A percentile compares a stretch with the other conserved stretches of the same genome.
Conservation (phyloP, 2,113 vertebrate genomes). For the Gallinago undulata region DNA sequence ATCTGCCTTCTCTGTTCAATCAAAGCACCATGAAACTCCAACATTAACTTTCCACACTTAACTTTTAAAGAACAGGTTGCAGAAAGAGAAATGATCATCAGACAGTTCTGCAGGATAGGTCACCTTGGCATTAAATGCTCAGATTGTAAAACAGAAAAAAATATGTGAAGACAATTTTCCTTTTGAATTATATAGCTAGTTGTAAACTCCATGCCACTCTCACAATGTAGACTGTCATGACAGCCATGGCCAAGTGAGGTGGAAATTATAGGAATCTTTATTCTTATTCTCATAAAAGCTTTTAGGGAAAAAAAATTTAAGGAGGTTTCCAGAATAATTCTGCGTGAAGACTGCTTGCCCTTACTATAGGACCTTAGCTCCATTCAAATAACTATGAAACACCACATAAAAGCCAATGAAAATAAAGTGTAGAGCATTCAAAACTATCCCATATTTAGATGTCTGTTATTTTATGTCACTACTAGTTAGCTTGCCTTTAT, state of each 20-base stretch:
- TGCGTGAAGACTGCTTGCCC: neutral
- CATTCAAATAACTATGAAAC: neutral
- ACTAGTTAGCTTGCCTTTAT: neutral
- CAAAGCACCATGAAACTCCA: neutral
- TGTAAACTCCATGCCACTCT: neutral
- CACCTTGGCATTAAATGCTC: neutral
- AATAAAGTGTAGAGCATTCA: conserved; percentile 1
- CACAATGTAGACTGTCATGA: neutral
- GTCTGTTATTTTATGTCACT: conserved; percentile 5
- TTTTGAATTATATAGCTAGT: neutral
- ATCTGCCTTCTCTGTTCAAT: neutral
- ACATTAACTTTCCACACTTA: neutral
- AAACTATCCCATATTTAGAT: conserved; percentile 3
- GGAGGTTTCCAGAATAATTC: neutral
- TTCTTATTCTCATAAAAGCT: neutral
- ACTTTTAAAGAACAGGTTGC: neutral
- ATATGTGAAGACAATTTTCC: neutral
- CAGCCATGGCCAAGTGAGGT: neutral
- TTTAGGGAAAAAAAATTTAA: neutral
- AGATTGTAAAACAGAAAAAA: neutral
- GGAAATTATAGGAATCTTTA: neutral
- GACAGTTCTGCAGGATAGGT: neutral
- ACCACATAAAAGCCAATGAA: conserved; percentile 11
- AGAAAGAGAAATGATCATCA: neutral
- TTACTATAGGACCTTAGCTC: neutral